These are phyloP conservation scores for Rhimphoctona megacephalus DNA, from an alignment of 2,888 invertebrate species.

Conservation along the genomic window DNA sequence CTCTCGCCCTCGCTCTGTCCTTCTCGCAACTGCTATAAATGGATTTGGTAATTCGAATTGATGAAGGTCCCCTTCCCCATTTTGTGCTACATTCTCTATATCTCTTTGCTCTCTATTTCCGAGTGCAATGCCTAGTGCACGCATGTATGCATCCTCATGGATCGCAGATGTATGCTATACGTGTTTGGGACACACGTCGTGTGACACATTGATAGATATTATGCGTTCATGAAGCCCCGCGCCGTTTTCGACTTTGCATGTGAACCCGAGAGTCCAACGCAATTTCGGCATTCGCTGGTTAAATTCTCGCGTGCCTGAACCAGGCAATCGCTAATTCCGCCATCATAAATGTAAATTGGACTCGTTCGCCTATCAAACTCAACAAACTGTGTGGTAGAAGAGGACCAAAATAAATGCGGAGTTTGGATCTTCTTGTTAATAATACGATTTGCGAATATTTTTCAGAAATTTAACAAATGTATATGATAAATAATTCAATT, in stretches of 20 bases:
- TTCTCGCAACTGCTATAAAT: constrained; percentile 40
- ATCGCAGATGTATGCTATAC: constrained; percentile 17
- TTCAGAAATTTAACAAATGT: neutral
- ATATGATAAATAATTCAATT: neutral
- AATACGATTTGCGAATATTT: neutral
- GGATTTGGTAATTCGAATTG: constrained; percentile 60
- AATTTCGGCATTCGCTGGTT: constrained; percentile 16
- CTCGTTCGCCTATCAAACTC: constrained; percentile 56
- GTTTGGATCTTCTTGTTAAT: neutral
- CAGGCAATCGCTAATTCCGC: constrained; percentile 74
- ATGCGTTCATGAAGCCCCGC: constrained; percentile 42
- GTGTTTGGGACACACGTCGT: constrained; percentile 47
- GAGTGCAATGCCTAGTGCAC: constrained; percentile 47
- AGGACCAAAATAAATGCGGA: neutral
- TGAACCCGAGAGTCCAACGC: constrained; percentile 37
- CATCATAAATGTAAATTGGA: constrained; percentile 76
- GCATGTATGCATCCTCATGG: constrained; percentile 45
- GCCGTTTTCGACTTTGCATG: constrained; percentile 23
- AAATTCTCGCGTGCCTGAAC: constrained; percentile 49
- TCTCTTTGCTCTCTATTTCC: constrained; percentile 36
- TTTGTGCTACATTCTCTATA: neutral
- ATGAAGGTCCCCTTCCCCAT: constrained; percentile 43
- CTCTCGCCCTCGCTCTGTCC: neutral
- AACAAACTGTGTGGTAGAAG: constrained; percentile 23
- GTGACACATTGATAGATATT: constrained; percentile 51